Conservation (phyloP, 1,140 invertebrate genomes). For the Lordiphosa collinella region DNA sequence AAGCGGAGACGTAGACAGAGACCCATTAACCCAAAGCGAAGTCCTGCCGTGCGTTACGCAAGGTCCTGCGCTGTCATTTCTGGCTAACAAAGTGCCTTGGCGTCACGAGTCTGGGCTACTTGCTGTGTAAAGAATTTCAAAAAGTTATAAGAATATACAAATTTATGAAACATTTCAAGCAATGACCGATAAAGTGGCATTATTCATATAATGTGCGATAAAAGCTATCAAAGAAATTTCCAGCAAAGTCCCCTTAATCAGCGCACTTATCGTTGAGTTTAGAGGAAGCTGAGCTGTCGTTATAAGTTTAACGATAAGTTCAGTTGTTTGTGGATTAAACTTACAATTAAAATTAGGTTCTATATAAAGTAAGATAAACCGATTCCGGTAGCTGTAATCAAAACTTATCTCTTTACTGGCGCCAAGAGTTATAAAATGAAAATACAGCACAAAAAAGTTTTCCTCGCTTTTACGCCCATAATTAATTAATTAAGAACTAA, state of each 20-base stretch:
- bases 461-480: slow-evolving; percentile 27
- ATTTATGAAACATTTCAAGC: background rate
- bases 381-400: slow-evolving; percentile 4
- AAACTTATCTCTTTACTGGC: slow-evolving; percentile 18
- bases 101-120: slow-evolving; percentile 55
- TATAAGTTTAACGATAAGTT: slow-evolving; percentile 29
- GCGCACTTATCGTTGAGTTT: slow-evolving; percentile 28
- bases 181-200: slow-evolving; percentile 37
- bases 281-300: slow-evolving; percentile 45
- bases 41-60: slow-evolving; percentile 57
- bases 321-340: background rate
- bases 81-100: slow-evolving; percentile 37
- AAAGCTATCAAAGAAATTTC: background rate
- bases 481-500: slow-evolving; percentile 70
- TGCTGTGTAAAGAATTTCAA: slow-evolving; percentile 48
- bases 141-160: background rate
- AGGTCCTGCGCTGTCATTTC: slow-evolving; percentile 32
- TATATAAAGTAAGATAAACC: background rate
- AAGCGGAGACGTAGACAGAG: slow-evolving; percentile 7
- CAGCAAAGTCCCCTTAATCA: slow-evolving; percentile 34
- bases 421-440: slow-evolving; percentile 47
- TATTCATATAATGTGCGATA: slow-evolving; percentile 48
- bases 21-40: slow-evolving; percentile 45
- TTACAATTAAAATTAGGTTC: slow-evolving; percentile 3
- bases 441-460: slow-evolving; percentile 8